Base-by-base conservation (phyloP, 1,140 invertebrate genomes). In the Euwallacea similis region DNA sequence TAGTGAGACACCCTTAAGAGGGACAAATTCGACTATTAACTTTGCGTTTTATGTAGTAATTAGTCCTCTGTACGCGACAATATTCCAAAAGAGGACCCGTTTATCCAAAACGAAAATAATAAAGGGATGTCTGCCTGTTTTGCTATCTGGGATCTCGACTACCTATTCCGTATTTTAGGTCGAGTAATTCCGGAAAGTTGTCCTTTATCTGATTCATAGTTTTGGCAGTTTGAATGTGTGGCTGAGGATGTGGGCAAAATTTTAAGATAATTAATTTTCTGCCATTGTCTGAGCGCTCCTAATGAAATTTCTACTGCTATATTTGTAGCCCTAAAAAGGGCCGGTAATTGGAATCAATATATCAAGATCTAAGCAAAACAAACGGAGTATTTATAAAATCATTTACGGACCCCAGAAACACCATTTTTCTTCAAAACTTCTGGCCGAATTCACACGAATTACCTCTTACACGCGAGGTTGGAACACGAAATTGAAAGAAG, bases 361-460 rank as follows among this genome's bases (percentile, higher is more conserved):
- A 66, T 66, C 64, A n/a, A 55, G 53, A 56, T 56, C 50, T 44
- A 11, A 15, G 9, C 2, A 58, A 66, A 66, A 66, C 64, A 66
- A 66, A 66, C 43, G 42, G 21, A 58, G 64, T 47, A 66, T 66
- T 66, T 66, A 56, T 58, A 66, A 66, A 66, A 66, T 66, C 64
- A 66, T 66, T 66, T 66, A 42, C 64, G 44, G 54, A 66, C 54
- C 64, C 64, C 63, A 42, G 15, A 56, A 66, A 56, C 53, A 66
- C 64, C 53, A 66, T 66, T 66, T 66, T 66, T 66, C 64, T 66
- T 66, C 53, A 66, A 58, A 66, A 66, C 64, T 66, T 66, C 64
- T 66, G 64, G 64, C 15, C 54, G 64, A 66, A 58, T 66, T 66
- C 64, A 66, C 64, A 66, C 54, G 64, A 66, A 66, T 66, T 58